Evolutionary conservation across 2,113 vertebrate genomes (phyloP).

Genomic region (Catharus bicknelli): DNA sequence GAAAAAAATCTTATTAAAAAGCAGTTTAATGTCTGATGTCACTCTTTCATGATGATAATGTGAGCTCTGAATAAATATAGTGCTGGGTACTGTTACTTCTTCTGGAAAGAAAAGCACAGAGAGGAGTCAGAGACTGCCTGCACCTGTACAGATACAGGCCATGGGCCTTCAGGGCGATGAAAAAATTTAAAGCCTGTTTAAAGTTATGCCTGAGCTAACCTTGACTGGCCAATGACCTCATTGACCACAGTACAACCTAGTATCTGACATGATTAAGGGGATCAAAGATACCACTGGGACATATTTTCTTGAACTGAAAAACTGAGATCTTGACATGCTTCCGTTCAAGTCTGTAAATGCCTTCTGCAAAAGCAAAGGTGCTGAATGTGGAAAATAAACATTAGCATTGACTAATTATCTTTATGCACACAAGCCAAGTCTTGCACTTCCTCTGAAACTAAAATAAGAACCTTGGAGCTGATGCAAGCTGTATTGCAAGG

Average conservation of each 20-base stretch:
- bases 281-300: neutral
- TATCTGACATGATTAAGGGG: fast-evolving
- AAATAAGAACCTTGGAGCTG: constrained; percentile 37
- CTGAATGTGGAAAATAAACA: neutral
- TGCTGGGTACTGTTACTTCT: neutral
- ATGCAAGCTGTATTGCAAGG: constrained; percentile 3
- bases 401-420: constrained; percentile 27
- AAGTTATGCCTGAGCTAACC: neutral
- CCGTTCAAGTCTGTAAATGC: neutral
- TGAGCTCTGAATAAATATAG: neutral
- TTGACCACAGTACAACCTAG: neutral
- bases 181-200: neutral
- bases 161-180: fast-evolving
- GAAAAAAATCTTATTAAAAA: neutral
- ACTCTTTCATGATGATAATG: neutral
- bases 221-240: neutral
- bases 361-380: constrained; percentile 24
- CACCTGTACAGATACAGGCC: neutral
- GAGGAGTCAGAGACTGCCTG: neutral
- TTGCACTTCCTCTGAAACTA: neutral
- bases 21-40: neutral
- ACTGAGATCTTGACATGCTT: neutral
- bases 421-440: neutral
- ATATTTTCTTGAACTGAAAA: neutral
- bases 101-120: neutral